A percentile compares a stretch with the other conserved stretches of the same genome.
Conservation (phyloP, 2,888 invertebrate genomes). For the Sinodicranocentrus sp. region DNA sequence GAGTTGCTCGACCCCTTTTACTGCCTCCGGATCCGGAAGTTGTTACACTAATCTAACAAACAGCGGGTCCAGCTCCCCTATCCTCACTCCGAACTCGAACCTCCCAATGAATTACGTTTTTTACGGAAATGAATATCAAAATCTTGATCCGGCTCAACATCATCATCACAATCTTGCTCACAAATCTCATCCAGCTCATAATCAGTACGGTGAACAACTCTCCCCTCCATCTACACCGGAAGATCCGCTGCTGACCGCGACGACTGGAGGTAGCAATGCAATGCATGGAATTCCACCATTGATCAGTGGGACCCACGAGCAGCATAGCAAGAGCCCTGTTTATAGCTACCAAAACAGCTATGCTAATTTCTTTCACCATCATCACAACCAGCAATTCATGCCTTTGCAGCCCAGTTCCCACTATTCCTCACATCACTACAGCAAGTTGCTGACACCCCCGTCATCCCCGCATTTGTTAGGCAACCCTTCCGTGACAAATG, state of each 20-base stretch:
- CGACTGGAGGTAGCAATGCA: background rate
- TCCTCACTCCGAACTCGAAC: conserved; percentile 48
- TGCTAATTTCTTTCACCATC: conserved; percentile 67
- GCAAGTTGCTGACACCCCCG: conserved; percentile 74
- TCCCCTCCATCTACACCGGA: conserved; percentile 76
- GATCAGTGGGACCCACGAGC: conserved; percentile 28
- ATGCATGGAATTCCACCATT: conserved; percentile 40
- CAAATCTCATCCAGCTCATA: conserved; percentile 56
- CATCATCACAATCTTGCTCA: conserved; percentile 65
- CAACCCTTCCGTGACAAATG: conserved; percentile 54
- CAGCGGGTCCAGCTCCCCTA: conserved; percentile 68
- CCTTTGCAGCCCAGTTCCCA: conserved; percentile 52
- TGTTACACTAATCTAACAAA: conserved; percentile 66
- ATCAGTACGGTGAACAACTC: conserved; percentile 74
- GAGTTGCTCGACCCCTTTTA: conserved; percentile 40
- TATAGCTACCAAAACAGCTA: conserved; percentile 68
- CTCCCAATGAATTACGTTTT: conserved; percentile 65
- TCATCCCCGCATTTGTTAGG: conserved; percentile 72
- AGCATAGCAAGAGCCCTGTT: conserved; percentile 55
- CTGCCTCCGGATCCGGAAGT: conserved; percentile 70
- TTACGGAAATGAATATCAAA: conserved; percentile 73
- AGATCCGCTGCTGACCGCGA: conserved; percentile 72
- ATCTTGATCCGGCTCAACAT: conserved; percentile 64
- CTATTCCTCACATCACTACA: conserved; percentile 67
- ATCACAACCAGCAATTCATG: conserved; percentile 57